Conservation (phyloP, 1,140 invertebrate species). For the Drosophila arawakana region DNA sequence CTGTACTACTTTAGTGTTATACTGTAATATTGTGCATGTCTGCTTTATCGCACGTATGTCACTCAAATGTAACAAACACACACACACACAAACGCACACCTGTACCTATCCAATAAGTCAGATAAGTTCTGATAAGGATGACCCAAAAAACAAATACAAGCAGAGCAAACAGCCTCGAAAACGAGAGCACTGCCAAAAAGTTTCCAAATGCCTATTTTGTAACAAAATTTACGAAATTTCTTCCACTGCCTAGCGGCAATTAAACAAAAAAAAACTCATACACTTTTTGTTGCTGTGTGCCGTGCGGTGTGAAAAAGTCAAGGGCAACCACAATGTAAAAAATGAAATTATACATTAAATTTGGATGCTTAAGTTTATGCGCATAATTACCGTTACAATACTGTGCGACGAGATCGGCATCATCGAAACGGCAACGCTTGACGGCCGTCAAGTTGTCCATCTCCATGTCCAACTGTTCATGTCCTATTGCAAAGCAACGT, state of each 20-base stretch:
- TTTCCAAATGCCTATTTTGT: constrained; percentile 43
- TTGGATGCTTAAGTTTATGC: constrained; percentile 27
- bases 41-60: background rate
- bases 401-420: constrained; percentile 72
- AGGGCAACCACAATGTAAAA: constrained; percentile 43
- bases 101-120: background rate
- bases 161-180: background rate
- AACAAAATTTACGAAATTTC: constrained; percentile 40
- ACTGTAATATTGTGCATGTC: constrained; percentile 17
- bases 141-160: constrained; percentile 17
- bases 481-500: constrained; percentile 54
- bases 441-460: constrained; percentile 59
- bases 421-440: constrained; percentile 78
- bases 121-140: constrained; percentile 37
- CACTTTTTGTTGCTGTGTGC: constrained; percentile 42
- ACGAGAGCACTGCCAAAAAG: constrained; percentile 12
- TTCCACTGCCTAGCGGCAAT: constrained; percentile 18
- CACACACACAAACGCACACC: background rate
- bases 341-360: constrained; percentile 44
- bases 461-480: constrained; percentile 45
- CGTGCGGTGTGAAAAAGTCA: constrained; percentile 53
- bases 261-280: constrained; percentile 36
- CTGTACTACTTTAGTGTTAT: constrained; percentile 1
- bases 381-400: constrained; percentile 78
- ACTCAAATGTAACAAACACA: background rate